Evolutionary conservation across 2,113 vertebrate genomes (phyloP).

Genomic region (Grallaria varia): DNA sequence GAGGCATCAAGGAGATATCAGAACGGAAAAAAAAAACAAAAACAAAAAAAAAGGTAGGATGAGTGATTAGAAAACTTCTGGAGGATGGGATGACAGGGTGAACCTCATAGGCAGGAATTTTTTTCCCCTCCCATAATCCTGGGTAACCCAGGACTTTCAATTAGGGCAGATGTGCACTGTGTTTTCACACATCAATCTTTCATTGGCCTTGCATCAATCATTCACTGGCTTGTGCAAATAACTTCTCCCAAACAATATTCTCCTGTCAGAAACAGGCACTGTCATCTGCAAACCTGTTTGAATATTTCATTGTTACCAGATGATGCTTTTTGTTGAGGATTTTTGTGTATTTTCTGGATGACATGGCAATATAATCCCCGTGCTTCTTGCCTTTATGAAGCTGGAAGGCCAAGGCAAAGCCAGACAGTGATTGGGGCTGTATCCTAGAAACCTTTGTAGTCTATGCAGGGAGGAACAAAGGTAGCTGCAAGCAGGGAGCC

Average conservation of each 20-base stretch:
- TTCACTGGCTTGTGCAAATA: constrained; percentile 59
- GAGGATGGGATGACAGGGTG: not conserved
- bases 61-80: constrained; percentile 31
- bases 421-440: not conserved
- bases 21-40: not conserved
- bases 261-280: not conserved
- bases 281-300: constrained; percentile 21
- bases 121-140: constrained; percentile 19
- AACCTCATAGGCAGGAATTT: not conserved
- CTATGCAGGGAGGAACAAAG: not conserved
- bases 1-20: not conserved
- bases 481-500: not conserved
- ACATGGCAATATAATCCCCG: not conserved
- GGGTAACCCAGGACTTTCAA: not conserved
- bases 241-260: constrained; percentile 48
- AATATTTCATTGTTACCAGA: constrained; percentile 62
- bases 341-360: not conserved
- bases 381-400: not conserved
- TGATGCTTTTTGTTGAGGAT: not conserved
- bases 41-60: not conserved
- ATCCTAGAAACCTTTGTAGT: not conserved
- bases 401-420: not conserved
- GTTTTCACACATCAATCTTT: constrained; percentile 69
- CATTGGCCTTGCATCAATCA: constrained; percentile 63
- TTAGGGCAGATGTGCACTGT: constrained; percentile 26